Evolutionary conservation across 2,888 invertebrate genomes (phyloP), one percentile per base, ranked within the genome.

Genomic region (Drosophila kokeensis): DNA sequence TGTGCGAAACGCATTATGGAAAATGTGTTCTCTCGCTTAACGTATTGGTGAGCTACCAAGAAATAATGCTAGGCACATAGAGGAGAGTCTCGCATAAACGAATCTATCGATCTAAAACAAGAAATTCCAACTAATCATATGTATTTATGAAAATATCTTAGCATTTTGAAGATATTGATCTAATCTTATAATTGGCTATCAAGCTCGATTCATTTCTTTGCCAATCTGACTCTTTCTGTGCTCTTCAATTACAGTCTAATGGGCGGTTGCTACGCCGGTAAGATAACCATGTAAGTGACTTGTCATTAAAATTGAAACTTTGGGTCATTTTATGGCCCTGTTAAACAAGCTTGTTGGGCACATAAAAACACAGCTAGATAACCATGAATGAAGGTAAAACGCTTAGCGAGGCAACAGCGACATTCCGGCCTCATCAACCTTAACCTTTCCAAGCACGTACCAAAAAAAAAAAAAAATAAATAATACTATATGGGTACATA

Each of bases 231-330:
- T 24, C 11, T 29, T 5, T 27, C 52, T 42, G 29, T 42, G 21
- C 15, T 42, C n/a, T 57, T 15, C 78, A 84, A 84, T 84, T 87
- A 82, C 69, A 73, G 45, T 30, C 36, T 85, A 80, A 85, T 74
- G 78, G 57, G 42, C 48, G 60, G 27, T 49, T 45, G 59, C 49
- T 38, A 60, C 42, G 45, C 42, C 38, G 50, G 55, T 29, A 70
- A 45, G 65, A 63, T 68, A 81, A 70, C 59, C 73, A 62, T 73
- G 83, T 81, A 89, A 87, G 89, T 79, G 87, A 89, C 82, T 79
- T 85, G 87, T 87, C 84, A 85, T 89, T 89, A 82, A 84, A 87
- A 79, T 88, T 86, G 73, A 86, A 83, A 79, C 84, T 75, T 77
- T 54, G 65, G 89, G 82, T 82, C 89, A 83, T 83, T 89, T 85